Percentiles rank a stretch among this genome's conserved stretches.
Conservation (phyloP, 2,113 vertebrate species). For the Meles meles region DNA sequence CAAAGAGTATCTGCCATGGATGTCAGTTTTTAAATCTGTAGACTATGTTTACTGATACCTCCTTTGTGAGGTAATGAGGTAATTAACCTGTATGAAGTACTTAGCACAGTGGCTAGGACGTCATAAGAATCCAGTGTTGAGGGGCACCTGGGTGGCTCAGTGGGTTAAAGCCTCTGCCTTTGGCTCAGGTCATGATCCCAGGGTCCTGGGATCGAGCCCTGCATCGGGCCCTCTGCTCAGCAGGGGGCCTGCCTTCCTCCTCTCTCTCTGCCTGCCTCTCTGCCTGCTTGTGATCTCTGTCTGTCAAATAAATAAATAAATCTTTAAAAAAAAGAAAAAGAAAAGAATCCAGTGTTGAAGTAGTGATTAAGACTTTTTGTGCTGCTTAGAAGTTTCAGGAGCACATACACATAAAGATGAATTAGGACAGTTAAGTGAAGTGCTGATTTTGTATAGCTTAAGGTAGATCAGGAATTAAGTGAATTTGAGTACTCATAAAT, state of each 20-base stretch:
- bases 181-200: no score
- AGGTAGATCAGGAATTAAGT: neutral
- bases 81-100: neutral
- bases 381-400: neutral
- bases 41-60: neutral
- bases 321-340: no score
- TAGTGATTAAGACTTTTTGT: neutral
- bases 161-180: no score
- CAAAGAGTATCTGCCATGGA: neutral
- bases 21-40: neutral
- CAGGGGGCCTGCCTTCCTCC: no score
- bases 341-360: neutral
- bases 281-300: no score
- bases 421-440: neutral
- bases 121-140: neutral
- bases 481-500: neutral
- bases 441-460: neutral
- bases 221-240: no score
- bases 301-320: no score
- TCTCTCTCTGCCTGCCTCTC: no score
- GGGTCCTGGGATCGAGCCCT: no score
- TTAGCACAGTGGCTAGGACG: neutral
- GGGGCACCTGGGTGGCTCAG: no score
- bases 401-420: neutral
- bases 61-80: neutral